Conservation (phyloP, 2,113 vertebrate species). For the Dasyurus viverrinus region DNA sequence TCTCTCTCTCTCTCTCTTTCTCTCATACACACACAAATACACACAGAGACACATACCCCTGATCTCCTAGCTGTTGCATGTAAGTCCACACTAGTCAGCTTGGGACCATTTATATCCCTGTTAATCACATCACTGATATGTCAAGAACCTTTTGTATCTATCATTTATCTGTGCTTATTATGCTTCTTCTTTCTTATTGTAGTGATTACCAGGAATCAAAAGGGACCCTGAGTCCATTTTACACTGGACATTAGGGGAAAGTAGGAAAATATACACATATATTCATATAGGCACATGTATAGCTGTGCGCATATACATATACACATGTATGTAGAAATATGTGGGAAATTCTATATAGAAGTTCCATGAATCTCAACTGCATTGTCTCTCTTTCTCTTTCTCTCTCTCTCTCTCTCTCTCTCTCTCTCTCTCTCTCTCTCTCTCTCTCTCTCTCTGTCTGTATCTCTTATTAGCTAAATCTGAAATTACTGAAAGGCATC, state of each 20-base stretch:
- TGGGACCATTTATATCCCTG: conserved; percentile 21
- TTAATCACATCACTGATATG: conserved; percentile 26
- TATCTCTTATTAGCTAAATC: conserved; percentile 51
- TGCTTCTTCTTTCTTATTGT: conserved; percentile 9
- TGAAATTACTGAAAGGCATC: conserved; percentile 66
- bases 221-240: conserved; percentile 32
- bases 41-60: background rate
- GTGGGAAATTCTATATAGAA: background rate
- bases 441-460: background rate
- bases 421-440: background rate
- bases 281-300: background rate
- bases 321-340: too few species aligned
- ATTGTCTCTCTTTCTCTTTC: background rate
- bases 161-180: background rate
- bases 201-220: conserved; percentile 38
- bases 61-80: background rate
- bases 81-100: conserved; percentile 8
- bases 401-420: background rate
- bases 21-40: conserved; percentile 11
- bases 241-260: background rate
- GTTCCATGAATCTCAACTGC: background rate
- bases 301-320: background rate
- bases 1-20: conserved; percentile 15
- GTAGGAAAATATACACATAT: conserved; percentile 19
- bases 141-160: background rate